phyloP scores from a whole-genome alignment of 2,888 invertebrate species.

The Drosophila borealis region DNA sequence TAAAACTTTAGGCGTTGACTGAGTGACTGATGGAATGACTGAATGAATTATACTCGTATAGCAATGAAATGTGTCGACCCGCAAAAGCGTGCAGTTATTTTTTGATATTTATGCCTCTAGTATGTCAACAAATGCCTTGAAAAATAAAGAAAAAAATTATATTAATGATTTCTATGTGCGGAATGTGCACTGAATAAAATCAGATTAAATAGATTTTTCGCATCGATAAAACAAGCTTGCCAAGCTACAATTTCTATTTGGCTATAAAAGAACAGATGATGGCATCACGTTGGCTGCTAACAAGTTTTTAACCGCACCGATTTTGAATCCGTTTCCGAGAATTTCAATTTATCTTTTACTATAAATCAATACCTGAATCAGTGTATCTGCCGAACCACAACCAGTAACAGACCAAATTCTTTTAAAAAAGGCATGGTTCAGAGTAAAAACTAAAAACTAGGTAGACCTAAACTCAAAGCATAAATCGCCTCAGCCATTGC shows the following conservation, averaged over 20 bases:
- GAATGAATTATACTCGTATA: conserved; percentile 50
- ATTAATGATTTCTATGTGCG: conserved; percentile 57
- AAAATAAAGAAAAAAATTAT: conserved; percentile 43
- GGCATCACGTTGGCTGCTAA: no score
- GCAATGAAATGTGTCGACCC: conserved; percentile 66
- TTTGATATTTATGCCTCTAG: conserved; percentile 49
- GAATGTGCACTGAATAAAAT: conserved; percentile 26
- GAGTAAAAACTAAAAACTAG: no score
- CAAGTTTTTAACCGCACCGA: no score
- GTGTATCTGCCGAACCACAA: no score
- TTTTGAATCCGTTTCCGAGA: no score
- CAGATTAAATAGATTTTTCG: conserved; percentile 15
- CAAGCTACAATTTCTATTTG: background rate
- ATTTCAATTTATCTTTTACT: no score
- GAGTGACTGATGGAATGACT: conserved; percentile 49
- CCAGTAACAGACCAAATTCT: no score
- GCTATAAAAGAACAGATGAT: no score
- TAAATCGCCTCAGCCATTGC: no score
- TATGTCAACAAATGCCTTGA: conserved; percentile 58
- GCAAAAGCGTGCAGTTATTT: conserved; percentile 38
- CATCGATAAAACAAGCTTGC: background rate
- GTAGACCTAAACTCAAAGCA: no score
- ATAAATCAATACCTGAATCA: no score
- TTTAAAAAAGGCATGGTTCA: no score
- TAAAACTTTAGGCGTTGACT: conserved; percentile 75